A percentile compares a stretch with the other conserved stretches of the same genome.
Conservation (phyloP, 2,888 invertebrate species). For the Unio pictorum region DNA sequence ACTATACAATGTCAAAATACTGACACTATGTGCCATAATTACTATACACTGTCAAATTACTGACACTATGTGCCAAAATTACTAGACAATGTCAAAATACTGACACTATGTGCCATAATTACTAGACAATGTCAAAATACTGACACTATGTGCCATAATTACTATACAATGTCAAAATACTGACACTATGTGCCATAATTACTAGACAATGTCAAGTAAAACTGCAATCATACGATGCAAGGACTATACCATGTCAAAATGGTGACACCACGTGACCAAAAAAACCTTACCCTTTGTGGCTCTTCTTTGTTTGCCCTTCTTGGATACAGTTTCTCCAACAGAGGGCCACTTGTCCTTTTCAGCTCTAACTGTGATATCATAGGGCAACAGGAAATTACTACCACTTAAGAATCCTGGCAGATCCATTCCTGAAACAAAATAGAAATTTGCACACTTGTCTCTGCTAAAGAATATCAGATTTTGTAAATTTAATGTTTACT, state of each 20-base stretch:
- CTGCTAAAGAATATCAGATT: not conserved
- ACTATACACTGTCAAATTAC: too few relatives aligned
- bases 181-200: not conserved
- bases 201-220: not conserved
- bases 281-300: conserved; percentile 22
- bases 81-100: too few relatives aligned
- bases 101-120: too few relatives aligned
- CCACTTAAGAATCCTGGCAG: conserved; percentile 92
- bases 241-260: not conserved
- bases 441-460: not conserved
- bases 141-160: not conserved
- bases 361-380: conserved; percentile 85
- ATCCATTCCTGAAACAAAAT: conserved; percentile 74
- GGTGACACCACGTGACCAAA: not conserved
- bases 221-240: not conserved
- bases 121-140: too few relatives aligned
- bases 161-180: not conserved
- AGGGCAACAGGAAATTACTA: conserved; percentile 92
- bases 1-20: too few relatives aligned
- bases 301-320: conserved; percentile 66
- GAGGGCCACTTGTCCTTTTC: conserved; percentile 71
- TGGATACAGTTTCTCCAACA: conserved; percentile 64
- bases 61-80: too few relatives aligned
- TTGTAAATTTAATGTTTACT: not conserved
- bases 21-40: too few relatives aligned